Base-by-base conservation (phyloP, 2,113 vertebrate genomes). In the Oxyruncus cristatus region DNA sequence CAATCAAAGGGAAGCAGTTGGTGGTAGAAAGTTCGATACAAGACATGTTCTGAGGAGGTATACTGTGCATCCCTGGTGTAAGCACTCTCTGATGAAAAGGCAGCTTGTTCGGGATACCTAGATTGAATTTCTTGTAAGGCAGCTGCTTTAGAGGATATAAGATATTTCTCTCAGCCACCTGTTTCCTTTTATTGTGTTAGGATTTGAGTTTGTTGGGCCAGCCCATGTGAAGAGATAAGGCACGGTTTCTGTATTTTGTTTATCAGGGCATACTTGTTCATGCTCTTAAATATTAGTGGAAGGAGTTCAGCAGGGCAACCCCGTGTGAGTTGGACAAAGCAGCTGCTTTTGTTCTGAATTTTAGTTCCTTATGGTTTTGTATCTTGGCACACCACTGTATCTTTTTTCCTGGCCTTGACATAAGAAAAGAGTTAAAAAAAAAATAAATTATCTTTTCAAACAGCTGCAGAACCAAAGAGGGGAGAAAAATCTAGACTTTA, bases 151-250 rank as follows among this genome's bases (percentile, higher is more conserved):
- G 94, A 97, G 97, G 96, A 83, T 95, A 95, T 89, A 96, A 95
- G 90, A 96, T 98, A 98, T 98, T 98, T 96, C 92, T 97, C 98
- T 92, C 87, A 84, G 93, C 98, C 98, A 99, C 98, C 98, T 99
- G 98, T 99, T 99, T 97, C 92, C 96, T 97, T 96, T 97, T 88
- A 95, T 97, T 97, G 97, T 98, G 89, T 89, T 95, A 96, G 79
- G 53, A 65, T 95, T 96, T 73, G 86, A 88, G 91, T 77, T 95
- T 88, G 72, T 81, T 93, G 95, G 96, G 91, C 85, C 79, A 88
- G 95, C 80, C 95, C 92, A 87, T 75, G 53, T 2, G 63, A 97
- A 79, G 87, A 97, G 96, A 97, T 93, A 96, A 98, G 92, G 85
- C 88, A 93, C 89, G 92, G 72, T 49, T 94, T 81, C 92, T 97